Evolutionary conservation across 2,888 invertebrate genomes (phyloP).

Genomic region (Agrypnus murinus): DNA sequence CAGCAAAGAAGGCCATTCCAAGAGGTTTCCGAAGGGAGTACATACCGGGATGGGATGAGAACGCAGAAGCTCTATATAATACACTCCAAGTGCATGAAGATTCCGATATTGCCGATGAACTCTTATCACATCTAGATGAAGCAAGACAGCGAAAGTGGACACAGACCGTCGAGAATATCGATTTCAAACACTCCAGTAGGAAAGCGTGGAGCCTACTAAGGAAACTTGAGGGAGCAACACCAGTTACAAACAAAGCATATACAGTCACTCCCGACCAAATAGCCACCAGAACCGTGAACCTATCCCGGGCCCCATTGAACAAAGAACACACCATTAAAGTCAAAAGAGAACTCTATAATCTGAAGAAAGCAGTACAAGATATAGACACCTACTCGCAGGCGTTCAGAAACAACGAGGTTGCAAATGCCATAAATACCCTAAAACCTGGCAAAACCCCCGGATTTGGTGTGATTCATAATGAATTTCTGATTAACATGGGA

Average conservation of each 20-base stretch:
- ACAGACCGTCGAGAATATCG: background rate
- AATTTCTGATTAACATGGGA: constrained; percentile 15
- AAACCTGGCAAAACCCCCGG: constrained; percentile 13
- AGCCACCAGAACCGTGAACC: background rate
- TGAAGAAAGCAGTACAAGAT: constrained; percentile 4
- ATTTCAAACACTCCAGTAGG: constrained; percentile 43
- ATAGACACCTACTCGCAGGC: background rate
- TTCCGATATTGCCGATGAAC: constrained; percentile 1
- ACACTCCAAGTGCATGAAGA: constrained; percentile 1
- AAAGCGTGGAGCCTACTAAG: constrained; percentile 34
- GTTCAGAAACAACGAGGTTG: background rate
- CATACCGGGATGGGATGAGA: constrained; percentile 53
- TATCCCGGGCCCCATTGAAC: background rate
- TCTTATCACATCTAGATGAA: background rate
- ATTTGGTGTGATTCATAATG: constrained; percentile 1
- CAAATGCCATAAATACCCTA: background rate
- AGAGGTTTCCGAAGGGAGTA: constrained; percentile 50
- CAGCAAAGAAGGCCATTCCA: constrained; percentile 43
- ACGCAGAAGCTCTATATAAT: constrained; percentile 44
- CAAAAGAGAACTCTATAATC: constrained; percentile 7
- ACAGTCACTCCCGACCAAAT: background rate
- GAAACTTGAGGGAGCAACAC: constrained; percentile 30
- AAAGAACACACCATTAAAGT: constrained; percentile 15
- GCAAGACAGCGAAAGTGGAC: background rate
- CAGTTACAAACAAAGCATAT: background rate